Conservation (phyloP, 2,113 vertebrate species). For the Aix galericulata region DNA sequence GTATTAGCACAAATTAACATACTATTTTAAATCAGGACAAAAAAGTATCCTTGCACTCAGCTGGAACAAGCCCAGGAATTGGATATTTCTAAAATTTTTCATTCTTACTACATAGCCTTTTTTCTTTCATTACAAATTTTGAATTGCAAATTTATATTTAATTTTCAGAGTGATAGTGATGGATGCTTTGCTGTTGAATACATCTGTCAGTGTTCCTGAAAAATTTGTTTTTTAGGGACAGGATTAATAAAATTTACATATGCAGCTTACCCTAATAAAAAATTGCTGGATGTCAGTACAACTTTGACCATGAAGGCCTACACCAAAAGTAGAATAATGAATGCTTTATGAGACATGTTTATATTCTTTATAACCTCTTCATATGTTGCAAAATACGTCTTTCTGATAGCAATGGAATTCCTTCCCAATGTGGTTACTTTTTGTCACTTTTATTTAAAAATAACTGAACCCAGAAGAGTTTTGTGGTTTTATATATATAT, state of each 20-base stretch:
- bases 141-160: not conserved
- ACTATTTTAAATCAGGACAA: not conserved
- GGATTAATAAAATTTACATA: not conserved
- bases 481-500: too few relatives aligned
- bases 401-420: not conserved
- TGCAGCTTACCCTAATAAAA: not conserved
- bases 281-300: not conserved
- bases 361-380: not conserved
- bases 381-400: not conserved
- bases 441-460: not conserved
- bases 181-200: not conserved
- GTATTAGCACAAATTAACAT: not conserved
- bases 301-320: not conserved
- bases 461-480: not conserved
- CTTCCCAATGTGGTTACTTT: not conserved
- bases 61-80: not conserved
- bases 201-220: not conserved
- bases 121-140: not conserved
- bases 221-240: not conserved
- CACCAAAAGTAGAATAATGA: not conserved
- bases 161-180: not conserved
- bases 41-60: not conserved
- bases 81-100: not conserved
- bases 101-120: not conserved
- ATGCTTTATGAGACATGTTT: conserved; percentile 11